A percentile compares a stretch with the other conserved stretches of the same genome.
Conservation (phyloP, 2,888 invertebrate genomes). For the Hyposoter dolosus region DNA sequence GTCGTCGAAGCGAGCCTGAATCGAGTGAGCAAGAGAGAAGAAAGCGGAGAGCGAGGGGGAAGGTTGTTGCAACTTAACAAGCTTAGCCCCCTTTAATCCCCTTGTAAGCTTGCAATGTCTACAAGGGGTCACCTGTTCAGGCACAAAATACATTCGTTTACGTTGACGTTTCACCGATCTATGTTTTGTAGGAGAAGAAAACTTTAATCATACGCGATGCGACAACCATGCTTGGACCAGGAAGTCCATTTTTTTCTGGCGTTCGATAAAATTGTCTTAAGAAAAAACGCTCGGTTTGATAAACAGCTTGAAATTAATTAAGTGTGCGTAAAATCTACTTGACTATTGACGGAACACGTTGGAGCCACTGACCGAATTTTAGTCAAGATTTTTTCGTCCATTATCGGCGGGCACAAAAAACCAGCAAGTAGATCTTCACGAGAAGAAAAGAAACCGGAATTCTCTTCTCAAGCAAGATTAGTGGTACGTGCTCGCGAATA, state of each 20-base stretch:
- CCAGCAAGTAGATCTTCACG: not conserved
- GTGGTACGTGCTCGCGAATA: constrained; percentile 2
- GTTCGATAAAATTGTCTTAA: not conserved
- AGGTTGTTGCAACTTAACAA: constrained; percentile 84
- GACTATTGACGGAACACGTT: not conserved
- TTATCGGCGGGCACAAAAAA: not conserved
- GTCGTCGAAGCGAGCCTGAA: constrained; percentile 58
- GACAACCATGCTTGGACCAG: not conserved
- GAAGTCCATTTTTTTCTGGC: not conserved
- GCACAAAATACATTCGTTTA: constrained; percentile 84
- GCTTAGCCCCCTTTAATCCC: constrained; percentile 84
- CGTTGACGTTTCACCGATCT: constrained; percentile 69
- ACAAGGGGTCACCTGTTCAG: constrained; percentile 85
- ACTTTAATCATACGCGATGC: constrained; percentile 20
- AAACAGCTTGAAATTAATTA: not conserved
- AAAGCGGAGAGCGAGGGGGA: constrained; percentile 55
- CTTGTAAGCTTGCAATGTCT: constrained; percentile 85
- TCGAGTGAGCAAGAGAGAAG: constrained; percentile 49
- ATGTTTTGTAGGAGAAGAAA: constrained; percentile 48
- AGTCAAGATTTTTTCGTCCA: not conserved
- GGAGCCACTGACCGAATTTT: not conserved
- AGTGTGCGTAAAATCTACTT: not conserved
- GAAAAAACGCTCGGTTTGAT: not conserved
- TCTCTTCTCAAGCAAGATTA: not conserved
- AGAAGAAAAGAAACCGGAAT: not conserved